phyloP scores from a whole-genome alignment of 37 sponge, comb jelly and placozoan genomes.

The Beroe ovata region DNA sequence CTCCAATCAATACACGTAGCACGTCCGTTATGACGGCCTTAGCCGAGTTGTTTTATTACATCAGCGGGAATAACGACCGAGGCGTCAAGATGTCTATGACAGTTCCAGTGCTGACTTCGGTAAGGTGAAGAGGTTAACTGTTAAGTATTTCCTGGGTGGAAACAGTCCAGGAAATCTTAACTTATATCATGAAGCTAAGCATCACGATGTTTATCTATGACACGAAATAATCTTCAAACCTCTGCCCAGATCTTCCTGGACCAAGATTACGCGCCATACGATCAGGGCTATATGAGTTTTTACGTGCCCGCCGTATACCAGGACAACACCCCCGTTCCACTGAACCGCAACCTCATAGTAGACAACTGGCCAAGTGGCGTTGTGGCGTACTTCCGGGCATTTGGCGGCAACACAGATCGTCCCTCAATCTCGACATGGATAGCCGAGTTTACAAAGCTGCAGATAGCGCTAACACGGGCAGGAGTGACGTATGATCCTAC shows the following conservation, averaged over 20 bases:
- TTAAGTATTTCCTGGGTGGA: neutral
- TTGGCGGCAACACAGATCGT: neutral
- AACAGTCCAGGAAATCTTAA: constrained; percentile 4
- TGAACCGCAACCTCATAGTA: neutral
- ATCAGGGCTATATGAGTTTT: neutral
- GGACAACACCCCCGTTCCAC: neutral
- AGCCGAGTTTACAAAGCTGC: neutral
- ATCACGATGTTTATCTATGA: no score
- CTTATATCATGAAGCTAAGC: neutral
- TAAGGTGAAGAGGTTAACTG: no score
- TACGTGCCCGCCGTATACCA: constrained; percentile 15
- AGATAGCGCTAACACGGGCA: neutral
- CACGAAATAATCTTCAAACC: no score
- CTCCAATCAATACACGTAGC: no score
- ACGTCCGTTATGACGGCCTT: no score
- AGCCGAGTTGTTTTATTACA: no score
- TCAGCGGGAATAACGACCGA: neutral
- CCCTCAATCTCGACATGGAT: neutral
- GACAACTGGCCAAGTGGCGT: neutral
- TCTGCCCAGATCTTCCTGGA: neutral
- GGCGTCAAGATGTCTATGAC: neutral
- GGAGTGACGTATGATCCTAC: neutral
- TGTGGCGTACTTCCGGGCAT: constrained; percentile 13
- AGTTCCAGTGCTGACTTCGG: neutral
- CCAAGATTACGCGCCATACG: neutral